phyloP scores from a whole-genome alignment of 2,888 invertebrate species.

The Agrochola lychnidis region DNA sequence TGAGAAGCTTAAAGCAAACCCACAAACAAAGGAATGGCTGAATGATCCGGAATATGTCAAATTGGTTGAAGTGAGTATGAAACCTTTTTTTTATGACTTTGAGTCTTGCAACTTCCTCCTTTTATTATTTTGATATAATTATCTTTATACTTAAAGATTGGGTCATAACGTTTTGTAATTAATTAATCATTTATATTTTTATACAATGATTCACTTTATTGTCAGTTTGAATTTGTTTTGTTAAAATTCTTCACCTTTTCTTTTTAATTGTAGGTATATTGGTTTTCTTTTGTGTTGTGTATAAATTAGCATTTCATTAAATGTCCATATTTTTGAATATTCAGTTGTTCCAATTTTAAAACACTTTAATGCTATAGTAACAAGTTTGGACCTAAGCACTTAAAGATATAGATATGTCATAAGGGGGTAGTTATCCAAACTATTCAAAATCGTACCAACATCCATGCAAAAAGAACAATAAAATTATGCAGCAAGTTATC shows the following conservation, averaged over 20 bases:
- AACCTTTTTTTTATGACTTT: neutral
- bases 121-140: neutral
- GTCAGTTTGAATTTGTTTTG: neutral
- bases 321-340: conserved; percentile 12
- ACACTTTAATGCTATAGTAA: conserved; percentile 13
- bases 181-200: neutral
- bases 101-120: neutral
- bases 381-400: neutral
- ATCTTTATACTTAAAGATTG: neutral
- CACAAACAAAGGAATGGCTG: conserved; percentile 93
- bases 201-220: conserved; percentile 1
- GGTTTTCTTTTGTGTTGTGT: conserved; percentile 20
- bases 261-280: conserved; percentile 8
- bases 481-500: neutral
- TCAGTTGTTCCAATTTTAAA: conserved; percentile 28
- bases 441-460: neutral
- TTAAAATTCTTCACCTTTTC: conserved; percentile 11
- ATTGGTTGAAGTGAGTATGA: conserved; percentile 87
- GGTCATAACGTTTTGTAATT: neutral
- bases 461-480: neutral
- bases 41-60: conserved; percentile 94
- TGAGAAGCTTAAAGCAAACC: conserved; percentile 92
- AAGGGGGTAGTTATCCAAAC: neutral
- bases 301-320: conserved; percentile 41
- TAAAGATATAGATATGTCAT: neutral